Evolutionary conservation across 2,888 invertebrate species (phyloP), one percentile per base, ranked within the genome.

Genomic region (Patella caerulea): DNA sequence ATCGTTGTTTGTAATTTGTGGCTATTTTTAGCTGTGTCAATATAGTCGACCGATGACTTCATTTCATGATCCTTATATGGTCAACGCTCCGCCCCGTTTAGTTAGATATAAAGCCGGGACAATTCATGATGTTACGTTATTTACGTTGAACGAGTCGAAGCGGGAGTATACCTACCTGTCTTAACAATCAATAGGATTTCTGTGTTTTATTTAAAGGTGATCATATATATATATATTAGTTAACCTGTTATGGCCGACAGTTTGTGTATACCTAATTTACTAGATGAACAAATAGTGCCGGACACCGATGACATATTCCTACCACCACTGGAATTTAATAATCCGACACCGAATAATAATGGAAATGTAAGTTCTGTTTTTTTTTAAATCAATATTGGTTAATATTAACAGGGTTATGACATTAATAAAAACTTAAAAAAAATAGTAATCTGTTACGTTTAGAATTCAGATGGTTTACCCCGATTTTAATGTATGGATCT

Each of bases 261-360:
- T 81, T 84, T 85, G 79, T 86, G 83, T 81, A 81, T 83, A 77
- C 78, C 82, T 72, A 79, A 82, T 59, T 81, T 86, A 74, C 84
- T 86, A 78, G 88, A 88, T 80, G 90, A 90, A 77, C 90, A 90
- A 81, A 90, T 89, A 78, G 90, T 90, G n/a, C 90, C 90, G 1
- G 89, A 90, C 74, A 86, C 86, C 53, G 88, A 89, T 83, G 87
- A 87, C 75, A 85, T 86, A 81, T 86, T 89, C 74, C 82, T 88
- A 52, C 83, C 88, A 24, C 88, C 86, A 12, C 80, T 77, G 74
- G 86, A 86, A 17, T 78, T 83, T 19, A 77, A 78, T 12, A 76
- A 80, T 65, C 79, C 80, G 59, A 56, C 78, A 14, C 74, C 74
- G 55, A 72, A 53, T 9, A 24, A 59, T 15, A 71, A 75, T 72